Percentiles rank a stretch among this genome's conserved stretches.
These are phyloP conservation scores for crab-eating macaque (Macaca fascicularis) DNA, from an alignment of 2,113 vertebrate species.

Conservation along the genomic window T2T-MFA8v1.1 NC_088379.1:94136501-94137000, in stretches of 20 bases:
- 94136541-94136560: no score
- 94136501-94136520: no score
- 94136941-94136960: background rate
- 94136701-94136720: background rate
- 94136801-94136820: background rate
- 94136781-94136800: background rate
- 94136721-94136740: background rate
- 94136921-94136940: background rate
- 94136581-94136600: no score
- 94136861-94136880: background rate
- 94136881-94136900: slow-evolving; percentile 18
- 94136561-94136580: no score
- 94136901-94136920: background rate
- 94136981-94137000: background rate
- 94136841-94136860: background rate
- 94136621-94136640: no score
- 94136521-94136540: no score
- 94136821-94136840: background rate
- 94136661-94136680: no score
- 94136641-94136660: no score
- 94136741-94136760: background rate
- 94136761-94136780: background rate
- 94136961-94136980: background rate
- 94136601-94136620: no score
- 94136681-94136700: no score